phyloP scores from a whole-genome alignment of 2,797 vertebrate genomes.

The Astyanax mexicanus region DNA sequence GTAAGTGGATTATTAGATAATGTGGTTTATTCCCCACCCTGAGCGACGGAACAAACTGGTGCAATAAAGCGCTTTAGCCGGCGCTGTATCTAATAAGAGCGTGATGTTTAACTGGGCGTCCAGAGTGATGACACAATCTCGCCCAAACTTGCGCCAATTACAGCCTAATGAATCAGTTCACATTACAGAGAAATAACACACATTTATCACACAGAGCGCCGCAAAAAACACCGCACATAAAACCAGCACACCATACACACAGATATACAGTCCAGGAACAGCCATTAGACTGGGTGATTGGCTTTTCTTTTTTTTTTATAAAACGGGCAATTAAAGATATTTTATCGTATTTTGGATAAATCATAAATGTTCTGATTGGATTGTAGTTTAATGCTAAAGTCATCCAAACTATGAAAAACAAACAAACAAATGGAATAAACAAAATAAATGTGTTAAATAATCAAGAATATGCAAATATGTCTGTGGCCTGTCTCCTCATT shows the following conservation, averaged over 20 bases:
- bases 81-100: slow-evolving; percentile 41
- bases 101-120: slow-evolving; percentile 46
- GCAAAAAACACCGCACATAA: background rate
- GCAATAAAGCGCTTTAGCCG: slow-evolving; percentile 57
- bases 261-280: background rate
- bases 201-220: slow-evolving; percentile 45
- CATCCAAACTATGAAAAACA: no score
- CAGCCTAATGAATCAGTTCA: slow-evolving; percentile 52
- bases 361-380: no score
- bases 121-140: slow-evolving; percentile 47
- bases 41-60: slow-evolving; percentile 67
- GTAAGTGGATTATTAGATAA: slow-evolving; percentile 70
- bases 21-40: slow-evolving; percentile 53
- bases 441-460: no score
- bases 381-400: no score
- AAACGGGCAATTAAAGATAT: no score
- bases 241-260: background rate
- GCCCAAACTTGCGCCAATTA: slow-evolving; percentile 46
- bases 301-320: no score
- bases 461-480: no score
- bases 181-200: slow-evolving; percentile 42
- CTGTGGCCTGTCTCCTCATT: no score
- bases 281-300: no score
- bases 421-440: no score
- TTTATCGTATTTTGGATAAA: no score